Evolutionary conservation across 2,797 vertebrate genomes (phyloP).

Genomic region (Cuculus canorus): DNA sequence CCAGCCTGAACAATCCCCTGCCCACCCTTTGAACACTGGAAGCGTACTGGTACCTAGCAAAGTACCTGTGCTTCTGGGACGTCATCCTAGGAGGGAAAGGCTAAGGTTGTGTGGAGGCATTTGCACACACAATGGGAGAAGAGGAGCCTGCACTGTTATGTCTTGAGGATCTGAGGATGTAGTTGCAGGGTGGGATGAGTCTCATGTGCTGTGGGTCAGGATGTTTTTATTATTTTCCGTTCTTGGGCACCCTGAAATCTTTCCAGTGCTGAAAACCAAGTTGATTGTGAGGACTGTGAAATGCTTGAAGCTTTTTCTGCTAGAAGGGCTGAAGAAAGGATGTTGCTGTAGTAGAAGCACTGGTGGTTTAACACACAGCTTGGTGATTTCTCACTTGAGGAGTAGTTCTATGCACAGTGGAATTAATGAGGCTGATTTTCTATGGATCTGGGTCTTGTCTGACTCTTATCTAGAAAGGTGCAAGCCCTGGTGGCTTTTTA

Average conservation of each 20-base stretch:
- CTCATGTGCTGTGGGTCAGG: not conserved
- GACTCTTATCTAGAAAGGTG: not conserved
- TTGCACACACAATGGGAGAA: not conserved
- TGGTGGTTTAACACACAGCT: not conserved
- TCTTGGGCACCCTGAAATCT: not conserved
- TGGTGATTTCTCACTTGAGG: not conserved
- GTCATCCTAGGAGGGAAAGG: not conserved
- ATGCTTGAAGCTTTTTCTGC: not conserved
- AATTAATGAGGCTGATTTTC: constrained; percentile 35
- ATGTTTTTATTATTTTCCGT: not conserved
- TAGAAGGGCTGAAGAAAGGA: not conserved
- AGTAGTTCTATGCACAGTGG: not conserved
- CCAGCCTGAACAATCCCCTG: not conserved
- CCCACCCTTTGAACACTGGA: not conserved
- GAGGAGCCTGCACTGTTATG: not conserved
- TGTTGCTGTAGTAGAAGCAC: not conserved
- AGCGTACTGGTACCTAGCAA: not conserved
- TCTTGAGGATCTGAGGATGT: not conserved
- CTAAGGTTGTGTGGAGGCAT: not conserved
- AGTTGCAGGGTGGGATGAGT: not conserved
- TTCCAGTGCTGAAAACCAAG: not conserved
- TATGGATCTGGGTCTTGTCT: constrained; percentile 27
- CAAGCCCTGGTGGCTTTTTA: not conserved
- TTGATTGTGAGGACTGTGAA: not conserved
- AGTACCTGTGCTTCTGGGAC: not conserved